Conservation (phyloP, 2,797 vertebrate species). For the Tenualosa ilisha region DNA sequence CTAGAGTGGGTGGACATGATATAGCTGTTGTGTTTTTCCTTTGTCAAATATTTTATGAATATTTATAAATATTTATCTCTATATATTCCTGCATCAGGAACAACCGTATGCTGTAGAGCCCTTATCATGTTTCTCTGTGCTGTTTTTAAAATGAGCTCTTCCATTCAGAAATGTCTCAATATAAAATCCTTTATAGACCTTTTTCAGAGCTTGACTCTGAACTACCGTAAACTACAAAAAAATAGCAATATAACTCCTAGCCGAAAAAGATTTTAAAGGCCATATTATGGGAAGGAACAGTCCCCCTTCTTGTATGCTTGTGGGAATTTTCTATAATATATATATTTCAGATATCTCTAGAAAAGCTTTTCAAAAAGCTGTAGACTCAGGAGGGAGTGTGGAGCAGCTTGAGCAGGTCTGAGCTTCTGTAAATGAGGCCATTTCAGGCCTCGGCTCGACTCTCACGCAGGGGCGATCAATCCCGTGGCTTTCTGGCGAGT, state of each 20-base stretch:
- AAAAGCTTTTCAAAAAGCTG: background rate
- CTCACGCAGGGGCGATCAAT: constrained; percentile 47
- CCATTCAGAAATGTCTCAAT: background rate
- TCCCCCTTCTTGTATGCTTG: background rate
- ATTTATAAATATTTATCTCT: background rate
- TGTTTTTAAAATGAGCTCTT: background rate
- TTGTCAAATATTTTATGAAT: background rate
- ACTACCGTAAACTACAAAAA: background rate
- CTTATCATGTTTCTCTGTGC: background rate
- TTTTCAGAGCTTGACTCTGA: background rate
- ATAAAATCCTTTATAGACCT: background rate
- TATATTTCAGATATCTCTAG: background rate
- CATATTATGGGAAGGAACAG: background rate
- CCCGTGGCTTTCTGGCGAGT: constrained; percentile 46
- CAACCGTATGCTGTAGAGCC: background rate
- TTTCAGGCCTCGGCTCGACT: constrained; percentile 24
- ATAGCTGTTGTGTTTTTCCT: background rate
- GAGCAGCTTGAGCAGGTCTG: background rate
- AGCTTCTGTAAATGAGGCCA: constrained; percentile 25
- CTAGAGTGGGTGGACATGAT: background rate
- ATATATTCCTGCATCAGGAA: background rate
- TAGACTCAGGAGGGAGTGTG: background rate
- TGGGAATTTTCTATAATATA: background rate
- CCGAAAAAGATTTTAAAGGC: background rate
- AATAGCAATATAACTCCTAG: background rate